phyloP scores from a whole-genome alignment of 1,140 invertebrate genomes.

The Proales similis region DNA sequence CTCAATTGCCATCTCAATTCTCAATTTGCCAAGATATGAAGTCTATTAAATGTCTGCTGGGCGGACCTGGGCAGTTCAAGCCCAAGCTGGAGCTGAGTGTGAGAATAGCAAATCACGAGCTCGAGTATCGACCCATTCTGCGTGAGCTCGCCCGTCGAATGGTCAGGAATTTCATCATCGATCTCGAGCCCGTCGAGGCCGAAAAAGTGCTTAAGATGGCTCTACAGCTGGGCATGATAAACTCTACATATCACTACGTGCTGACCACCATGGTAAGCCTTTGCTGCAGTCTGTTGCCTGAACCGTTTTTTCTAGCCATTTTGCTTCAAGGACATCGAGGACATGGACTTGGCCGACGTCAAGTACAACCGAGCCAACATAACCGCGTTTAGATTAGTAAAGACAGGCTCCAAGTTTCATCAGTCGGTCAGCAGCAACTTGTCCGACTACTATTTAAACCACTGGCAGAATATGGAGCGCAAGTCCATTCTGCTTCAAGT shows the following conservation, averaged over 20 bases:
- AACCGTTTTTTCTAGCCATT: constrained; percentile 20
- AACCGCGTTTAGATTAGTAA: constrained; percentile 49
- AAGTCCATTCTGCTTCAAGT: constrained; percentile 15
- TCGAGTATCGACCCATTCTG: constrained; percentile 14
- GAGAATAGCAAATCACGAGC: constrained; percentile 26
- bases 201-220: constrained; percentile 48
- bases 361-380: constrained; percentile 50
- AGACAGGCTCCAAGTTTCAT: constrained; percentile 40
- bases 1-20: too few species aligned
- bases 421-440: constrained; percentile 38
- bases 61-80: neutral
- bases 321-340: constrained; percentile 49
- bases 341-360: constrained; percentile 48
- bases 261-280: constrained; percentile 50
- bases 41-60: constrained; percentile 25
- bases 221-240: constrained; percentile 52
- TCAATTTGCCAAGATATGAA: constrained; percentile 5
- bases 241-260: constrained; percentile 49
- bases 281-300: constrained; percentile 38
- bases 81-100: constrained; percentile 16
- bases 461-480: constrained; percentile 12
- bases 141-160: constrained; percentile 7
- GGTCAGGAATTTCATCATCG: constrained; percentile 44
- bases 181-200: constrained; percentile 43
- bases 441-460: constrained; percentile 27